Evolutionary conservation across 2,797 vertebrate genomes (phyloP), one percentile per base, ranked within the genome.

Genomic region (Coccyzus lansbergi): DNA sequence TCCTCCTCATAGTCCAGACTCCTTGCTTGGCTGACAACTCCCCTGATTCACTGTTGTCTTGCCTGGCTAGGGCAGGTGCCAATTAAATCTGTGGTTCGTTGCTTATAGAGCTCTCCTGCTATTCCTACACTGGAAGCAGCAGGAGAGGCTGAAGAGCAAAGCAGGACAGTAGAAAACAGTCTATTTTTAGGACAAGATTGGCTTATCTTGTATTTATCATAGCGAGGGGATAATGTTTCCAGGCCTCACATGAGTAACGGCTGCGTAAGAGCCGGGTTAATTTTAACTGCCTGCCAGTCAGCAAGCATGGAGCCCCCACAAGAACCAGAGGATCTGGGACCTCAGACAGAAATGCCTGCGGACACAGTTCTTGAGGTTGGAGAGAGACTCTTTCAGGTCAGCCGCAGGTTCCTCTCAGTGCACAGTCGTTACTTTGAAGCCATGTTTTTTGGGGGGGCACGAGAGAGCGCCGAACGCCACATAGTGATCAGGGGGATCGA

Each of bases 401-500:
- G 98, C 95, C 98, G 98, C 17, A 95, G 96, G 51, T 85, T 21
- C 2, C 96, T 99, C 55, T 98, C 99, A 6, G n/a, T 88, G 7
- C 97, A 98, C 90, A 99, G 99, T 87, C 97, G 97, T 4, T 99
- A 99, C 81, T 99, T 99, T 63, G 96, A 97, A 93, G 98, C 98
- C 81, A 97, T 99, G 96, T 99, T 99, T 94, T 99, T 98, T 68
- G 99, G 99, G 21, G 97, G 98, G 20, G 97, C 98, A 4, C 92
- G 96, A 60, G 99, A 99, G 93, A 98, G 98, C 93, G 95, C 67
- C 15, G 97, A 97, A 63, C 97, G 74, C 42, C 97, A 91, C 44
- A 96, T 99, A 28, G 98, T 98, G 84, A 97, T 99, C 56, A 97
- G 98, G 96, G 98, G 98, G 33, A 79, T 99, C 1, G 81, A 93